Conservation (phyloP, 2,888 invertebrate species). For the Trypoxylon attenuatum region DNA sequence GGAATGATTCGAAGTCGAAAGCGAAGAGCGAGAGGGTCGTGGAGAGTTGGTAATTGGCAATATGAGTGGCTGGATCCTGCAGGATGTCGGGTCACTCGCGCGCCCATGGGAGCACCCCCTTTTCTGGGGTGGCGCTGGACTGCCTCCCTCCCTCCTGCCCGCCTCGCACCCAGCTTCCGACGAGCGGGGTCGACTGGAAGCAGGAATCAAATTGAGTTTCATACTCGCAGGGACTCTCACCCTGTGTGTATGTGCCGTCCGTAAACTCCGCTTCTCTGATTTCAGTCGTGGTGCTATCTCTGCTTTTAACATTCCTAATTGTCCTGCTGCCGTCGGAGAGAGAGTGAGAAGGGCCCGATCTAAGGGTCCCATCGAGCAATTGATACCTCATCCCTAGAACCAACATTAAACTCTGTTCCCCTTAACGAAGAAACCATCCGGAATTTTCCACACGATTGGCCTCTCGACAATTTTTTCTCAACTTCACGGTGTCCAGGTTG, state of each 20-base stretch:
- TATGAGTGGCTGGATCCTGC: slow-evolving; percentile 73
- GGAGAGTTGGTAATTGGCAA: slow-evolving; percentile 74
- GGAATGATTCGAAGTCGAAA: slow-evolving; percentile 68
- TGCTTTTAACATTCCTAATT: slow-evolving; percentile 28
- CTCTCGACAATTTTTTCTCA: too few relatives aligned
- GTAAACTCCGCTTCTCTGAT: slow-evolving; percentile 51
- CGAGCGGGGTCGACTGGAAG: slow-evolving; percentile 53
- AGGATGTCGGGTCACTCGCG: slow-evolving; percentile 73
- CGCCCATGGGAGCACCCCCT: slow-evolving; percentile 70
- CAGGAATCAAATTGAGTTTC: slow-evolving; percentile 74
- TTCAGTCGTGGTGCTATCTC: slow-evolving; percentile 36
- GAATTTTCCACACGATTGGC: too few relatives aligned
- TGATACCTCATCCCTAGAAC: too few relatives aligned
- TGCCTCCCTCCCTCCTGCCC: slow-evolving; percentile 37
- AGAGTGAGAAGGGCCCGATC: too few relatives aligned
- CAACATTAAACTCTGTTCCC: too few relatives aligned
- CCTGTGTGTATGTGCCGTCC: slow-evolving; percentile 52
- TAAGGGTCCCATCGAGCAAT: too few relatives aligned
- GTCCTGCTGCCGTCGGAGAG: not conserved
- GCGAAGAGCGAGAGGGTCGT: slow-evolving; percentile 68
- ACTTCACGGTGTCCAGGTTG: too few relatives aligned
- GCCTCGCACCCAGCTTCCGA: slow-evolving; percentile 43
- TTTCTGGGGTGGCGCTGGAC: slow-evolving; percentile 62
- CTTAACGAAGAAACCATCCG: too few relatives aligned
- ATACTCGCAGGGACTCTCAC: slow-evolving; percentile 67